Percentiles rank a stretch among this genome's conserved stretches.
Conservation (phyloP, 2,888 invertebrate genomes). For the Cactoblastis cactorum region DNA sequence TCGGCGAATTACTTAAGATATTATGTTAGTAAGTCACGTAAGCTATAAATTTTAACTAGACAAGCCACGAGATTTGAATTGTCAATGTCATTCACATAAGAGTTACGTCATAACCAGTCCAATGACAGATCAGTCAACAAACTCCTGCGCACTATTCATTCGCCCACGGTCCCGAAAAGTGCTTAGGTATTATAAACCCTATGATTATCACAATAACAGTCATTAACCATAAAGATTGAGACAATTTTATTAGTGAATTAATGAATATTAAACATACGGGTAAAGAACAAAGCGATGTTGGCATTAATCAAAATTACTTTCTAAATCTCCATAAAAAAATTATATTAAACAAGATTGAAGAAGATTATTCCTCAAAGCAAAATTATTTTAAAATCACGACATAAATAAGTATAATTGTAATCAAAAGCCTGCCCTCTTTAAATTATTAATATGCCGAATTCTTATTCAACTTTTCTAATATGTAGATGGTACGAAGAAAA, state of each 20-base stretch:
- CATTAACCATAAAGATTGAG: background rate
- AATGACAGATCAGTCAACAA: slow-evolving; percentile 64
- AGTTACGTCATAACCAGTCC: slow-evolving; percentile 69
- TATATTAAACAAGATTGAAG: background rate
- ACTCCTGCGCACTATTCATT: slow-evolving; percentile 56
- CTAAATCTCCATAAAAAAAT: background rate
- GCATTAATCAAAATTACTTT: slow-evolving; percentile 8
- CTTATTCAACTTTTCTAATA: too few species aligned
- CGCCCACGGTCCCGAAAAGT: slow-evolving; percentile 48
- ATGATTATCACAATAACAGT: background rate
- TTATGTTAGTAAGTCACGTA: slow-evolving; percentile 1
- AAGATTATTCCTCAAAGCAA: too few species aligned
- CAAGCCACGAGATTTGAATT: slow-evolving; percentile 13
- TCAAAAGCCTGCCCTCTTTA: too few species aligned
- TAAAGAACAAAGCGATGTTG: slow-evolving; percentile 8
- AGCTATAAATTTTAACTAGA: slow-evolving; percentile 9
- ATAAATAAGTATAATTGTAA: too few species aligned
- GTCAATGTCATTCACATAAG: slow-evolving; percentile 42
- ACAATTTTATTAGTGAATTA: background rate
- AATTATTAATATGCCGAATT: too few species aligned
- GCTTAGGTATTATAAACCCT: background rate
- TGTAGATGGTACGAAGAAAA: too few species aligned
- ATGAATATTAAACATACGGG: slow-evolving; percentile 5
- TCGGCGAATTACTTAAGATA: background rate
- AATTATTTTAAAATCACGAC: too few species aligned